phyloP scores from a whole-genome alignment of 2,113 vertebrate species.

The Syrmaticus mikado region DNA sequence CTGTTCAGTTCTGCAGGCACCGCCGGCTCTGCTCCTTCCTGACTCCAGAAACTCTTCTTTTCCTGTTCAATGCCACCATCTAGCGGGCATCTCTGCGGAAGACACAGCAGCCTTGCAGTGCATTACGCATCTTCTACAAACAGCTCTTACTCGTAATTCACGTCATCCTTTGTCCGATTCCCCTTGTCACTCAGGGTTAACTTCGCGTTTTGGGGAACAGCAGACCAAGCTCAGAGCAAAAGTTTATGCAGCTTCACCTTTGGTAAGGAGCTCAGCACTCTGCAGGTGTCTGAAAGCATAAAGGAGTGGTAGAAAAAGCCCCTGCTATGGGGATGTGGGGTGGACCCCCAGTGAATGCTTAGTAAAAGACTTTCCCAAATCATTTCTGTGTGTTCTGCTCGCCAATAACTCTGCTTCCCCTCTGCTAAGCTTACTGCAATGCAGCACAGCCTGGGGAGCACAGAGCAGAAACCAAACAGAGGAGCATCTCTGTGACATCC shows the following conservation, averaged over 20 bases:
- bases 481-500: too few species aligned
- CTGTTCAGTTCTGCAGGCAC: too few species aligned
- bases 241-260: too few species aligned
- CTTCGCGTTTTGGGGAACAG: neutral
- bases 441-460: too few species aligned
- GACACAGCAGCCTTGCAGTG: neutral
- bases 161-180: neutral
- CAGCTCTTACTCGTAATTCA: too few species aligned
- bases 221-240: neutral
- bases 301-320: neutral
- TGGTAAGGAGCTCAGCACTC: neutral
- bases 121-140: too few species aligned
- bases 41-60: neutral
- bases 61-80: constrained; percentile 13
- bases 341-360: neutral
- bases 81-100: neutral
- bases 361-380: too few species aligned
- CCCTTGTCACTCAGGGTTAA: neutral
- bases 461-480: too few species aligned
- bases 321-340: neutral
- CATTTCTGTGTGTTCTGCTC: too few species aligned
- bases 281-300: neutral
- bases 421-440: too few species aligned
- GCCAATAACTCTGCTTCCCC: too few species aligned
- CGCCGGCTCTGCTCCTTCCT: neutral